A percentile compares a stretch with the other conserved stretches of the same genome.
These are phyloP conservation scores for Psittacula echo DNA, from an alignment of 2,797 vertebrate species.

Conservation along the genomic window DNA sequence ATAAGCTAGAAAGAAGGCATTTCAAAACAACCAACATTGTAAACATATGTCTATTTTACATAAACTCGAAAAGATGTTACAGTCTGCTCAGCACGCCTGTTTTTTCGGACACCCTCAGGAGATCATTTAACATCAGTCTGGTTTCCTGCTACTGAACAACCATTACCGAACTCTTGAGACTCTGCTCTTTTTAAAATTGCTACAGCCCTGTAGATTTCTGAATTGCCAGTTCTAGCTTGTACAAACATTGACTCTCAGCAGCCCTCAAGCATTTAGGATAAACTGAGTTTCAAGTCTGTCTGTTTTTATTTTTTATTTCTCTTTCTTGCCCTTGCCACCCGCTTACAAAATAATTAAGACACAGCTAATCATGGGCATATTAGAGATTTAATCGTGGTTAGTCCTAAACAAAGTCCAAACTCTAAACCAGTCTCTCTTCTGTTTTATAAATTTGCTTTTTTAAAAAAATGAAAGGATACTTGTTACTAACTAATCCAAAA, in stretches of 20 bases:
- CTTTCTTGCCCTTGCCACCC: not conserved
- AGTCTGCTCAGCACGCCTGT: slow-evolving; percentile 10
- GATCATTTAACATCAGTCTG: not conserved
- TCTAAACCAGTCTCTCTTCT: not conserved
- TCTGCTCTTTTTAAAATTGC: not conserved
- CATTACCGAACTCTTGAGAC: not conserved
- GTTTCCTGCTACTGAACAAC: slow-evolving; percentile 8
- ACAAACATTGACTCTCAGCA: slow-evolving; percentile 13
- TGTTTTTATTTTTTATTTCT: not conserved
- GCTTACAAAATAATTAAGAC: not conserved
- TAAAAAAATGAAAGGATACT: not conserved
- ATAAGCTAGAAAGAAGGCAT: not conserved
- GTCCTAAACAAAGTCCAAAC: not conserved
- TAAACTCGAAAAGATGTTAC: not conserved
- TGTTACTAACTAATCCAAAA: not conserved
- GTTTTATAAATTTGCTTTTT: not conserved
- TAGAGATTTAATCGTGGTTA: not conserved
- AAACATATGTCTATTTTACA: slow-evolving; percentile 48
- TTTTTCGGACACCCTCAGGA: slow-evolving; percentile 17
- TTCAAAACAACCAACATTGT: slow-evolving; percentile 44
- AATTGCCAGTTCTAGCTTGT: not conserved
- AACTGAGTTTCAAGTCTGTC: not conserved
- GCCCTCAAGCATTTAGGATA: not conserved
- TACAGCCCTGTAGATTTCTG: not conserved
- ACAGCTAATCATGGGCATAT: not conserved